Evolutionary conservation across 2,113 vertebrate genomes (phyloP), one percentile per base, ranked within the genome.

Genomic region (Etia nguti): DNA sequence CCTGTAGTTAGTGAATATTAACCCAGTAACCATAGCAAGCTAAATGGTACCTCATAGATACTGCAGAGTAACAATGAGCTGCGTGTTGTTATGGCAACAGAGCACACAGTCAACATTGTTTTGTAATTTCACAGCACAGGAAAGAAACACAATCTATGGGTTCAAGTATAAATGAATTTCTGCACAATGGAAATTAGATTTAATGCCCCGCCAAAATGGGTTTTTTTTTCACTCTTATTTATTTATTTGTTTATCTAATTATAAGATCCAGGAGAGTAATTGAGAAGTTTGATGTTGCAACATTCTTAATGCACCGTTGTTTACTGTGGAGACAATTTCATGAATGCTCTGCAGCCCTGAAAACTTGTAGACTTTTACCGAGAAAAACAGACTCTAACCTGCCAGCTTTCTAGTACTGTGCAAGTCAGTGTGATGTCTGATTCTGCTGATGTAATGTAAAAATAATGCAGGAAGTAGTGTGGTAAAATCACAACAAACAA

Each of bases 1-100:
- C 55, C n/a, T 43, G 50, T 34, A 31, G 97, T 96, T 96, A 96
- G 94, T 16, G 60, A 57, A 68, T 86, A 86, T 79, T 80, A 89
- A 75, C 41, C 75, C 85, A 24, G 55, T 34, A 56, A 48, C 70
- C 56, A 36, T 29, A 24, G 24, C 52, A 62, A 20, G 34, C 52
- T 81, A 36, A 56, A 46, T n/a, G n/a, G 41, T 80, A 62, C 46
- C 41, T 24, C 18, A 86, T 26, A 48, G 36, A 75, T 54, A 68
- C 81, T 6, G 9, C 29, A 68, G 2, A 80, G 56, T 20, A 46
- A 48, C 12, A 57, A 15, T 34, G 10, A 16, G 24, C 34, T 56
- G 50, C 8, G 22, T 86, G 81, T 83, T 80, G 60, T 75, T 48
- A 57, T 87, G 56, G 84, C 46, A 73, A 87, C 54, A 2, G 84